Conservation (phyloP, 1,140 invertebrate species). For the Eriocheir sinensis region DNA sequence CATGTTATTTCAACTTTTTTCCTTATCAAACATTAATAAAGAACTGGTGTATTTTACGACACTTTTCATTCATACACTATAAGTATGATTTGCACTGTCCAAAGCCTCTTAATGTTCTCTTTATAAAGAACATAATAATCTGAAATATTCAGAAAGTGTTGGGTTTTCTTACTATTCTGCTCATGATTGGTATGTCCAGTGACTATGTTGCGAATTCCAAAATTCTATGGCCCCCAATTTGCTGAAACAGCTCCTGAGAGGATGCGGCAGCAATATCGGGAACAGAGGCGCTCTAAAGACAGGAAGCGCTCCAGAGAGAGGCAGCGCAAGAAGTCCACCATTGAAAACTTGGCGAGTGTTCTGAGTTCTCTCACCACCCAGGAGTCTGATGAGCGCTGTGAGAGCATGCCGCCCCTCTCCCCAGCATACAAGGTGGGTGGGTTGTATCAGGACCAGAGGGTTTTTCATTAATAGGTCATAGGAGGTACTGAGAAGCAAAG, state of each 20-base stretch:
- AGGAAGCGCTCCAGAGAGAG: constrained; percentile 55
- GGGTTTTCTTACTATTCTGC: background rate
- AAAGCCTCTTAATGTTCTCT: too few relatives aligned
- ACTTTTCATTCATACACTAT: too few relatives aligned
- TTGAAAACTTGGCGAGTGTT: constrained; percentile 48
- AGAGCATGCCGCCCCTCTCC: constrained; percentile 65
- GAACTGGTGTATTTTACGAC: too few relatives aligned
- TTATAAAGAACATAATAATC: too few relatives aligned
- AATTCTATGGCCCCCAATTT: background rate
- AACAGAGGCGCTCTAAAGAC: constrained; percentile 61
- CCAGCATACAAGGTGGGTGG: constrained; percentile 35
- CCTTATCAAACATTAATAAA: too few relatives aligned
- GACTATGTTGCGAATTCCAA: too few relatives aligned
- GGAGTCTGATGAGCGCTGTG: constrained; percentile 64
- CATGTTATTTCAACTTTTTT: too few relatives aligned
- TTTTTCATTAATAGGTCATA: too few relatives aligned
- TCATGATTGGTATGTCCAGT: too few relatives aligned
- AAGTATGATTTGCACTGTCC: too few relatives aligned
- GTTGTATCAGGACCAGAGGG: too few relatives aligned
- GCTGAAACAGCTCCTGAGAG: constrained; percentile 69
- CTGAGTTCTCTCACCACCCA: constrained; percentile 7
- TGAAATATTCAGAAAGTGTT: background rate
- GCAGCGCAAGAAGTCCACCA: constrained; percentile 37
- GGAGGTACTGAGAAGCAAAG: too few relatives aligned
- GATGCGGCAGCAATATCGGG: constrained; percentile 52